These are phyloP conservation scores for Callosobruchus maculatus DNA, from an alignment of 2,888 invertebrate species.

Conservation along the genomic window DNA sequence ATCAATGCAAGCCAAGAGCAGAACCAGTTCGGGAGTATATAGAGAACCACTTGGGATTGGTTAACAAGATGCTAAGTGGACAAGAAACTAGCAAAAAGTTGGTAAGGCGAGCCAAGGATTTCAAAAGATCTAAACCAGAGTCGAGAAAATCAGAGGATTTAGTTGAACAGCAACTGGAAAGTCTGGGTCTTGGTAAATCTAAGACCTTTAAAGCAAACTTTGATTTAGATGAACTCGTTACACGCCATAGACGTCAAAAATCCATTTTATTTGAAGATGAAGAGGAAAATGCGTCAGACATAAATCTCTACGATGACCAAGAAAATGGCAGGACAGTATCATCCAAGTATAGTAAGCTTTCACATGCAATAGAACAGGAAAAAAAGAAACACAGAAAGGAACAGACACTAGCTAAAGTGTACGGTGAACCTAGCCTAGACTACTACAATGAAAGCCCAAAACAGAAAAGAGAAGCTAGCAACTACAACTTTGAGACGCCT, in stretches of 20 bases:
- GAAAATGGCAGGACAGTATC: slow-evolving; percentile 16
- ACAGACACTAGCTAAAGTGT: slow-evolving; percentile 34
- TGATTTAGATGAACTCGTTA: slow-evolving; percentile 26
- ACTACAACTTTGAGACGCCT: slow-evolving; percentile 38
- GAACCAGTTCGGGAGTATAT: slow-evolving; percentile 43
- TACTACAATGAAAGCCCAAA: slow-evolving; percentile 13
- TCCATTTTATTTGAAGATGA: background rate
- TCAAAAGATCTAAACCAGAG: background rate
- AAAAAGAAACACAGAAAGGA: slow-evolving; percentile 36
- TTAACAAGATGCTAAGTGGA: slow-evolving; percentile 21
- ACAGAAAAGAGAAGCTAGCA: slow-evolving; percentile 7
- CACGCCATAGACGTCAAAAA: slow-evolving; percentile 12
- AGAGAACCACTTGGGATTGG: slow-evolving; percentile 37
- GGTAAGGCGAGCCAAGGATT: background rate
- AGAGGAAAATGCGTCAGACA: slow-evolving; percentile 2
- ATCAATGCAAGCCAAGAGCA: slow-evolving; percentile 38
- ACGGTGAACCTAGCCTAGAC: slow-evolving; percentile 22
- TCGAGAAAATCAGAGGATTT: slow-evolving; percentile 3
- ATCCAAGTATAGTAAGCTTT: slow-evolving; percentile 35
- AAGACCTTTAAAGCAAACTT: slow-evolving; percentile 30
- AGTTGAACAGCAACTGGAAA: slow-evolving; percentile 32
- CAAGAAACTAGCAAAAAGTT: background rate
- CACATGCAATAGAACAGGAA: slow-evolving; percentile 31
- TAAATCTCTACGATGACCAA: slow-evolving; percentile 1
- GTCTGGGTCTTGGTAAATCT: slow-evolving; percentile 31